Base-by-base conservation (phyloP, 2,113 vertebrate genomes). In the Malurus cyaneus region DNA sequence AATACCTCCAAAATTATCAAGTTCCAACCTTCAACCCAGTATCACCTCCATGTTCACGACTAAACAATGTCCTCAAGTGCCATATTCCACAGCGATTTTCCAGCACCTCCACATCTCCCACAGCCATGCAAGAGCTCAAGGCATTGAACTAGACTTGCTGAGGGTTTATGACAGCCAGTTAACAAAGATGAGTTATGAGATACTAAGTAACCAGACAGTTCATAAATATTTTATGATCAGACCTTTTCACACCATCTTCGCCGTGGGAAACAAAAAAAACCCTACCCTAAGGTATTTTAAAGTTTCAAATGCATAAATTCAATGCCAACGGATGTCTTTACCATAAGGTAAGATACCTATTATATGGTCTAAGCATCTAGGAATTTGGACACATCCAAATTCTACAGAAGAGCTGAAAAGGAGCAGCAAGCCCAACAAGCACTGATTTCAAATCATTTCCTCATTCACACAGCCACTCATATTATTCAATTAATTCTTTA, bases 261-360 rank as follows among this genome's bases (percentile, higher is more conserved):
- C 34, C 29, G 19, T 4, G 9, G 28, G 26, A 73, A 86, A 44
- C 18, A 46, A 74, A 78, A 34, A 79, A 64, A 88, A 41, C 6
- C 5, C 0, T 0, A 69, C 28, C 5, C 23, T 28, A 1, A 2
- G 67, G 12, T 47, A 47, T 61, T 70, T 54, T 15, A 50, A 84
- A 80, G 12, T 21, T 89, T 60, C 9, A 50, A 23, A 29, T 14
- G 61, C 6, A 44, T 60, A 20, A 71, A 56, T 44, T 53, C n/a
- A 65, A 20, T 3, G 73, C 17, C 28, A 73, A 5, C 5, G 1
- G 24, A 13, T 44, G 5, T 7, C 41, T 83, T 42, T 74, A 50
- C 32, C 36, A 46, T 39, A 49, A 73, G 20, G 5, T 9, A 64
- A 84, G 14, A 42, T 3, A 41, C 1, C 5, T 5, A 16, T 32